phyloP scores from a whole-genome alignment of 2,888 invertebrate species.

The Taenaris catops region DNA sequence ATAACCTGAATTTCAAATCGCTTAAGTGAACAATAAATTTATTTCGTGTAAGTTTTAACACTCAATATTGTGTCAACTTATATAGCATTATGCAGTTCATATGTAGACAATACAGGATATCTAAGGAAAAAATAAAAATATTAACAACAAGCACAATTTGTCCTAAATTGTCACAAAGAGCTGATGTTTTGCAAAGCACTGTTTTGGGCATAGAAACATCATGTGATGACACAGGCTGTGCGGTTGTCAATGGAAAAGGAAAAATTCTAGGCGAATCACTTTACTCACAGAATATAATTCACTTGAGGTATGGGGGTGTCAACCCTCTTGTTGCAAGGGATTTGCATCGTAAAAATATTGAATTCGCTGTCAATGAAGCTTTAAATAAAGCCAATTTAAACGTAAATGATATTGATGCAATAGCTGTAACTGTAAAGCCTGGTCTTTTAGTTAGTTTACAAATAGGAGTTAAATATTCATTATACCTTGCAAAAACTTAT shows the following conservation, averaged over 20 bases:
- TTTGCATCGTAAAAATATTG: slow-evolving; percentile 90
- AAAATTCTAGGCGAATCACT: slow-evolving; percentile 89
- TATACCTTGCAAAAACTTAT: slow-evolving; percentile 82
- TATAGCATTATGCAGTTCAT: too few relatives aligned
- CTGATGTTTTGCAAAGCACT: too few relatives aligned
- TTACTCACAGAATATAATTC: slow-evolving; percentile 88
- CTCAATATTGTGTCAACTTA: too few relatives aligned
- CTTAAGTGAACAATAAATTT: too few relatives aligned
- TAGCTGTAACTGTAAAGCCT: slow-evolving; percentile 95
- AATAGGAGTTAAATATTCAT: slow-evolving; percentile 92
- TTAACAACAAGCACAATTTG: too few relatives aligned
- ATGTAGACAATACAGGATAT: too few relatives aligned
- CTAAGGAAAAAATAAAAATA: too few relatives aligned
- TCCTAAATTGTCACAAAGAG: too few relatives aligned
- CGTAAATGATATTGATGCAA: slow-evolving; percentile 87
- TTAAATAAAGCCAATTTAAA: slow-evolving; percentile 79
- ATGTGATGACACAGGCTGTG: slow-evolving; percentile 98
- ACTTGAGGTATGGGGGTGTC: slow-evolving; percentile 90
- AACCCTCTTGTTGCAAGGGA: slow-evolving; percentile 92
- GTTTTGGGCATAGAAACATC: slow-evolving; percentile 97
- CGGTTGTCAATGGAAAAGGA: slow-evolving; percentile 87
- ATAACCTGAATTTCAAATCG: too few relatives aligned
- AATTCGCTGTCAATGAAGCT: slow-evolving; percentile 83
- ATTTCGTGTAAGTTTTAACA: too few relatives aligned
- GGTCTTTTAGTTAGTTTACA: slow-evolving; percentile 88